Evolutionary conservation across 64 coral and sea anemone genomes (phyloP).

Genomic region (Trachythela sp.): DNA sequence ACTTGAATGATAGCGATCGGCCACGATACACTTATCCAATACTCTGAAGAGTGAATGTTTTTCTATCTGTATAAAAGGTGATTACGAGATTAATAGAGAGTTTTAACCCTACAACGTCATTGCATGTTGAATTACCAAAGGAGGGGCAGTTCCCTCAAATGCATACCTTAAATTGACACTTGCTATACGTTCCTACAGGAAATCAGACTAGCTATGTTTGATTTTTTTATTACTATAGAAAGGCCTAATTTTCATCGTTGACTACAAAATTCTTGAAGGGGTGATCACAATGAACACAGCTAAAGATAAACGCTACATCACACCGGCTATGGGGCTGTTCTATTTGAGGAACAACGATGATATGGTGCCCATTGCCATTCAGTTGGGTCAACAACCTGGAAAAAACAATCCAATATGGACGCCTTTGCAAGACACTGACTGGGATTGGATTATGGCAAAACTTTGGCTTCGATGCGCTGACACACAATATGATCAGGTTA

Average conservation of each 20-base stretch:
- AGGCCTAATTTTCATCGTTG: slow-evolving; percentile 43
- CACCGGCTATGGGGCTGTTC: slow-evolving; percentile 32
- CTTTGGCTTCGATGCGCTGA: slow-evolving; percentile 56
- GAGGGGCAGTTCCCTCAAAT: too few relatives aligned
- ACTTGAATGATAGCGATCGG: too few relatives aligned
- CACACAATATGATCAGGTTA: slow-evolving; percentile 37
- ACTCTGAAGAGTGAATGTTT: too few relatives aligned
- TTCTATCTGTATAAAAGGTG: too few relatives aligned
- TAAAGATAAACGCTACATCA: slow-evolving; percentile 26
- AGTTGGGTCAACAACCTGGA: slow-evolving; percentile 31
- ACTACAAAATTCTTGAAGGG: slow-evolving; percentile 43
- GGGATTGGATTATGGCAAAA: slow-evolving; percentile 55
- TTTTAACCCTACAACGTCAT: too few relatives aligned
- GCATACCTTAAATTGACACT: too few relatives aligned
- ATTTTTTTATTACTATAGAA: neutral
- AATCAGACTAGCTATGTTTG: too few relatives aligned
- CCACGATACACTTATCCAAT: too few relatives aligned
- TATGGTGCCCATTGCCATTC: slow-evolving; percentile 47
- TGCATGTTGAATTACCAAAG: too few relatives aligned
- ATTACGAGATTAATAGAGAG: too few relatives aligned
- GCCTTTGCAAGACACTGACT: slow-evolving; percentile 24
- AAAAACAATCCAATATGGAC: slow-evolving; percentile 52
- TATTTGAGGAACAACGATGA: slow-evolving; percentile 39
- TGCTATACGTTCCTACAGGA: too few relatives aligned
- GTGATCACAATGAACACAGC: neutral